These are phyloP conservation scores for Pseudeuparius sepicola DNA, from an alignment of 2,888 invertebrate species.

Conservation along the genomic window DNA sequence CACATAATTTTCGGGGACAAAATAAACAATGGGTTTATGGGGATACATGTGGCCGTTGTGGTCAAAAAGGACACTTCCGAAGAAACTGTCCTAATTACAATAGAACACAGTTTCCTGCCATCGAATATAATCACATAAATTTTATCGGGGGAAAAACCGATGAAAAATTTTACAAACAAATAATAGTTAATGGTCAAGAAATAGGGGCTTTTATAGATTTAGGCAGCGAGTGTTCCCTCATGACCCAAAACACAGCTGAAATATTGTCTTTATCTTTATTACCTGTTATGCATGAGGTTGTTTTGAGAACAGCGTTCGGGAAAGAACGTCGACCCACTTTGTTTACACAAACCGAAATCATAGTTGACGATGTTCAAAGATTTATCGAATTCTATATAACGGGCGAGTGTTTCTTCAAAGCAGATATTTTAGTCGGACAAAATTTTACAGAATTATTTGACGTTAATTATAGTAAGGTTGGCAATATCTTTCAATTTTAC, in stretches of 20 bases:
- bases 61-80: too few relatives aligned
- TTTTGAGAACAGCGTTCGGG: slow-evolving; percentile 7
- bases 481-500: slow-evolving; percentile 5
- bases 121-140: too few relatives aligned
- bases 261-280: background rate
- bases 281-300: slow-evolving; percentile 6
- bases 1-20: too few relatives aligned
- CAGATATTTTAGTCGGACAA: slow-evolving; percentile 7
- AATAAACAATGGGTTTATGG: too few relatives aligned
- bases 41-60: too few relatives aligned
- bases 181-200: too few relatives aligned
- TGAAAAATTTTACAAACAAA: slow-evolving; percentile 8
- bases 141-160: slow-evolving; percentile 7
- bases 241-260: slow-evolving; percentile 2
- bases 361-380: slow-evolving; percentile 5
- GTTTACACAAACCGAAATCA: slow-evolving; percentile 5
- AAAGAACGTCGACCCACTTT: background rate
- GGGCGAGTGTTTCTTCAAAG: too few relatives aligned
- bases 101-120: too few relatives aligned
- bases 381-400: slow-evolving; percentile 8
- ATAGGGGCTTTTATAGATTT: slow-evolving; percentile 9
- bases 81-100: too few relatives aligned
- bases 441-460: slow-evolving; percentile 11
- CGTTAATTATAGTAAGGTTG: slow-evolving; percentile 8
- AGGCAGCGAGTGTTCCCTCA: slow-evolving; percentile 10